Evolutionary conservation across 2,888 invertebrate genomes (phyloP).

Genomic region (Morpho achilles): DNA sequence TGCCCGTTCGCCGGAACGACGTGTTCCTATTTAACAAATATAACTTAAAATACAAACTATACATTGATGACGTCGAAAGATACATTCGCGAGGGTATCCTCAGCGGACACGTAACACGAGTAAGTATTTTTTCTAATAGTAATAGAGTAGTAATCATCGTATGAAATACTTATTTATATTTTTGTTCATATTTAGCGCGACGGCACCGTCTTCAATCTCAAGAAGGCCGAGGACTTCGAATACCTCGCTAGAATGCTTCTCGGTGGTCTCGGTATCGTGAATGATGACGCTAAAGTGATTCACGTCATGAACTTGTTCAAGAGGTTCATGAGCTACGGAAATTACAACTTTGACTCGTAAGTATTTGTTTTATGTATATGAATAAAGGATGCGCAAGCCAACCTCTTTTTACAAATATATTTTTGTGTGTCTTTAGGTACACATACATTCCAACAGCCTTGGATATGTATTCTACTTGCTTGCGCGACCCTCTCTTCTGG

Average conservation of each 20-base stretch:
- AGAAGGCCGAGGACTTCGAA: constrained; percentile 82
- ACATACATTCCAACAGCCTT: constrained; percentile 79
- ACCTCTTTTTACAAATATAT: neutral
- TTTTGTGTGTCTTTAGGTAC: constrained; percentile 41
- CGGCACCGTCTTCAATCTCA: constrained; percentile 80
- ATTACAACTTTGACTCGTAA: constrained; percentile 64
- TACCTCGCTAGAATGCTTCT: constrained; percentile 83
- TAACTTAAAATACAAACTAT: constrained; percentile 47
- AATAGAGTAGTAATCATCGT: neutral
- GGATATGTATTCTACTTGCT: constrained; percentile 81
- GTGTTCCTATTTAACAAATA: constrained; percentile 42
- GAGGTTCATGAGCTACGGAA: constrained; percentile 53
- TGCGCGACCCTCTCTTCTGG: constrained; percentile 87
- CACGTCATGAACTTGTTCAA: constrained; percentile 56
- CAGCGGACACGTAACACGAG: constrained; percentile 56
- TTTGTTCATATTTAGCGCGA: constrained; percentile 56
- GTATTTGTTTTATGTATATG: constrained; percentile 23
- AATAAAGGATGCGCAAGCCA: too few species aligned
- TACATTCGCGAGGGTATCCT: constrained; percentile 73
- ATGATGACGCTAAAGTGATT: constrained; percentile 78
- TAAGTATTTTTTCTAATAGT: constrained; percentile 37
- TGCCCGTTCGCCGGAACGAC: constrained; percentile 76
- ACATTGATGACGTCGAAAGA: constrained; percentile 66
- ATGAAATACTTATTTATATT: constrained; percentile 7
- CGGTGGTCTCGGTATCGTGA: constrained; percentile 76